phyloP scores from a whole-genome alignment of 2,797 vertebrate genomes.

The Sebastes nivosus region DNA sequence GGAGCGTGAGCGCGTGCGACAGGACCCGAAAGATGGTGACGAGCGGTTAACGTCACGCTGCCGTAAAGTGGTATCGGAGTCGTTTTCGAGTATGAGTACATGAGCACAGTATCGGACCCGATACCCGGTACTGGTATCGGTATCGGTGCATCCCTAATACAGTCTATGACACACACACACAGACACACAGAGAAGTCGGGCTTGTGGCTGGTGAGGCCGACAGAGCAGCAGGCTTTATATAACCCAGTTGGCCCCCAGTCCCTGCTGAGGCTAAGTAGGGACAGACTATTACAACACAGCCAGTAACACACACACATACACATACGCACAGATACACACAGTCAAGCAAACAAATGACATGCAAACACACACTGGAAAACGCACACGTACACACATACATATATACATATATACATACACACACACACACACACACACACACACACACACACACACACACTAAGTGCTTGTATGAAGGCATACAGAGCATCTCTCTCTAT shows the following conservation, averaged over 20 bases:
- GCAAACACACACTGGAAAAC: not conserved
- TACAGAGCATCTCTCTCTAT: not conserved
- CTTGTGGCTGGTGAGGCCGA: constrained; percentile 54
- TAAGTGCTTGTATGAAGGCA: not conserved
- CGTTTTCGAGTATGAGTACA: no score
- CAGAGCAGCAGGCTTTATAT: constrained; percentile 69
- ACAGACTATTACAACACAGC: constrained; percentile 37
- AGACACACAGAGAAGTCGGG: not conserved
- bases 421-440: not conserved
- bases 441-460: not conserved
- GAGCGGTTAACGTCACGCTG: no score
- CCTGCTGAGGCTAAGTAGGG: constrained; percentile 55
- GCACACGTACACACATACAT: not conserved
- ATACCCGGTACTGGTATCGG: no score
- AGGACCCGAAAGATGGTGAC: no score
- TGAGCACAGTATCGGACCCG: no score
- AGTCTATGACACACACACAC: not conserved
- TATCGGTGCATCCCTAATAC: no score
- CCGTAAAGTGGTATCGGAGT: no score
- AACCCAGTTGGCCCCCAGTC: constrained; percentile 66
- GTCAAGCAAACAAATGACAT: not conserved
- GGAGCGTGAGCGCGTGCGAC: no score
- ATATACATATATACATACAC: not conserved
- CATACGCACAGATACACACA: not conserved
- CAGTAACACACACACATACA: not conserved